Percentiles rank a stretch among this genome's conserved stretches.
Evolutionary conservation across 2,888 invertebrate species (phyloP).

Genomic region (Aricia artaxerxes): DNA sequence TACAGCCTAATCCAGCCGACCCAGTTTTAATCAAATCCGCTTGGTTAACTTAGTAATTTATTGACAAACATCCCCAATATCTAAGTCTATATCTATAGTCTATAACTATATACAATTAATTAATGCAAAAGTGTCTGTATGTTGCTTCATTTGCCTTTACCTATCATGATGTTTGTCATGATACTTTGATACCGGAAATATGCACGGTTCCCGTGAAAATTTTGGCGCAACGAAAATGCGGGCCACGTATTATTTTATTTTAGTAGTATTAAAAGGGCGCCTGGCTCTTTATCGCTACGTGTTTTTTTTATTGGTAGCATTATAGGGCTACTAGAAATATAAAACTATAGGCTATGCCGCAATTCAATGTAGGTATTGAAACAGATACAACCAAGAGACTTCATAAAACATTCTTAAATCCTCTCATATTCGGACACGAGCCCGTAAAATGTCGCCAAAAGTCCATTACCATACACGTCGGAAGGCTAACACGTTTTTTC

Average conservation of each 20-base stretch:
- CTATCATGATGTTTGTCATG: too few relatives aligned
- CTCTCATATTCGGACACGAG: background rate
- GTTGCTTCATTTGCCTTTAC: too few relatives aligned
- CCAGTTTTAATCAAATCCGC: conserved; percentile 18
- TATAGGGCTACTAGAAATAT: too few relatives aligned
- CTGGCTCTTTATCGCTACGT: too few relatives aligned
- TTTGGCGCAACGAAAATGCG: too few relatives aligned
- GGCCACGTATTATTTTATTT: too few relatives aligned
- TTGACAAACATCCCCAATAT: background rate
- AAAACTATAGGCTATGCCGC: background rate
- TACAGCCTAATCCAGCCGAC: conserved; percentile 12
- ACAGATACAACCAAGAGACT: background rate
- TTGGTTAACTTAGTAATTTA: conserved; percentile 8
- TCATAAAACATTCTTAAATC: background rate
- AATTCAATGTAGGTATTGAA: background rate
- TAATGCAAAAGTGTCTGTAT: too few relatives aligned
- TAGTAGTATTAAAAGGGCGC: too few relatives aligned
- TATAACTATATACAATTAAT: background rate
- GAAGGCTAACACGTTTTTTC: conserved; percentile 28
- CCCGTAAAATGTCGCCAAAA: conserved; percentile 11
- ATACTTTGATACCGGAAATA: too few relatives aligned
- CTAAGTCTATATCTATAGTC: background rate
- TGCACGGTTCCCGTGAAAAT: too few relatives aligned
- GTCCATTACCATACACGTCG: conserved; percentile 15
- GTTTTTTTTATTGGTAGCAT: too few relatives aligned